Percentiles rank a stretch among this genome's conserved stretches.
phyloP scores from a whole-genome alignment of 2,888 invertebrate species.

The Amiota mariae region DNA sequence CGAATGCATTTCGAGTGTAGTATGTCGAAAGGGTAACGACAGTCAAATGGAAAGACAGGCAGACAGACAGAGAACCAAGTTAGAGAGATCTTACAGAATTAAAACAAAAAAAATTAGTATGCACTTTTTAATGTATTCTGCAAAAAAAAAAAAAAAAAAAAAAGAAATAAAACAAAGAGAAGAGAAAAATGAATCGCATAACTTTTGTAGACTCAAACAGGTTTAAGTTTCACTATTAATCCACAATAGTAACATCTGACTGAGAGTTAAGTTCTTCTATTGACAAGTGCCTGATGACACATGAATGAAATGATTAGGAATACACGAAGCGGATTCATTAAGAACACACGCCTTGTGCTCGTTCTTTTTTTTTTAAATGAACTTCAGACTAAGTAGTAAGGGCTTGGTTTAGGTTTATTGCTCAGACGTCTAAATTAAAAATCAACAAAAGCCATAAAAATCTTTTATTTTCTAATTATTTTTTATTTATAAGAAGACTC shows the following conservation, averaged over 20 bases:
- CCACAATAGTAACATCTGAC: no score
- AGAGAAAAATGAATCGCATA: not conserved
- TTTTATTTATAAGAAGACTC: not conserved
- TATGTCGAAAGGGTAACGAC: not conserved
- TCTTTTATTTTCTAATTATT: conserved; percentile 22
- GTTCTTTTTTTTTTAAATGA: not conserved
- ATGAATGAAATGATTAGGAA: no score
- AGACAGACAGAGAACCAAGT: not conserved
- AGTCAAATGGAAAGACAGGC: not conserved
- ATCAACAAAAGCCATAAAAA: conserved; percentile 21
- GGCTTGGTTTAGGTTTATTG: no score
- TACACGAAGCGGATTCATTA: no score
- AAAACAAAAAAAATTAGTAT: not conserved
- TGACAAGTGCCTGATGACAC: not conserved
- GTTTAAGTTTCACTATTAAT: not conserved
- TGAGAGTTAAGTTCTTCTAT: not conserved
- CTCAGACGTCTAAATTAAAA: conserved; percentile 20
- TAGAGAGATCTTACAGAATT: not conserved
- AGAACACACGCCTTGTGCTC: no score
- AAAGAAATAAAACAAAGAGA: not conserved
- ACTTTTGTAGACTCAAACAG: not conserved
- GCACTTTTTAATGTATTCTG: not conserved
- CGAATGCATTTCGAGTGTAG: not conserved
- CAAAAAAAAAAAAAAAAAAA: not conserved
- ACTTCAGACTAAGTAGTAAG: no score